Base-by-base conservation (phyloP, 2,888 invertebrate species). In the Tinea semifulvella region DNA sequence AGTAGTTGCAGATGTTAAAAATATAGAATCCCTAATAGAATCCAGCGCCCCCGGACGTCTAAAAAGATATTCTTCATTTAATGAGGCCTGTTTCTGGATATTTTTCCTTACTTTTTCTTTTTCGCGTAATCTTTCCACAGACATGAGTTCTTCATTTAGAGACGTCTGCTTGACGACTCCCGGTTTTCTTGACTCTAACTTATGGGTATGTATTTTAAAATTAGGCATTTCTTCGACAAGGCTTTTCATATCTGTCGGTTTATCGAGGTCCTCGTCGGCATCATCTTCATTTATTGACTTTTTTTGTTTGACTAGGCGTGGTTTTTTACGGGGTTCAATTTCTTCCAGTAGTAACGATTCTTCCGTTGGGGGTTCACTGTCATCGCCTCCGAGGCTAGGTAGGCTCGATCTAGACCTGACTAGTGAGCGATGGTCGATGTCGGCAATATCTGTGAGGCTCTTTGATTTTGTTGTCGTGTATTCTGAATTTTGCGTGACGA, bases 121-220 rank as follows among this genome's bases (percentile, higher is more conserved):
- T 63, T 94, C 94, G 48, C 89, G 77, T 56, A 94, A 69, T 45
- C 94, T 79, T 56, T 93, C 94, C n/a, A 88, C 88, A 2, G 92
- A 93, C 89, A 94, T 92, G 10, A 94, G 75, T 63, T 94, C 94
- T 63, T 94, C 94, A 60, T 94, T 94, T 48, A 95, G 83, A 1
- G 94, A 94, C 50, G 91, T 89, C 65, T 95, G 94, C 60, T 95
- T 92, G 50, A 87, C 81, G 5, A 90, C 88, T 19, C 85, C 86
- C 26, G 85, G 85, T 53, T 84, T 80, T 53, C 80, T 80, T 10
- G 76, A 70, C 38, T 74, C 70, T 52, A 69, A 51, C 46, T 69
- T 70, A 28, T 72, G 70, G 1, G 82, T 68, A 46, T 81, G 81
- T 47, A 83, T 70, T 71, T 84, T 86, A 55, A 87, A 85, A 63